These are phyloP conservation scores for Corythaeola cristata DNA, from an alignment of 2,113 vertebrate species.

Conservation along the genomic window DNA sequence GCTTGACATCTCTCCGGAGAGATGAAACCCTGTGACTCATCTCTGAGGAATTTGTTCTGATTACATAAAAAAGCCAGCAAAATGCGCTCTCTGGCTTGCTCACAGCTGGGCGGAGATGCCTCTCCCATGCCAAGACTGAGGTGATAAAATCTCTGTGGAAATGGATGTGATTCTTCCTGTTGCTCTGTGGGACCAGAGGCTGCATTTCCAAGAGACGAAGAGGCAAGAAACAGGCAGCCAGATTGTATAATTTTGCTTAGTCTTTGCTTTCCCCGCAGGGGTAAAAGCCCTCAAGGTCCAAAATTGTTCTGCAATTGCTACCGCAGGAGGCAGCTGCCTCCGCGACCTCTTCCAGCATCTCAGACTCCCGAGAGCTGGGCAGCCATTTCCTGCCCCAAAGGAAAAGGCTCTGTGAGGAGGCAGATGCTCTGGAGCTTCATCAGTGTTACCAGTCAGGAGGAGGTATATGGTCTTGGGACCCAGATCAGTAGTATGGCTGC, in stretches of 20 bases:
- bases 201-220: not conserved
- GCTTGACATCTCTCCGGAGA: constrained; percentile 62
- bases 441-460: not conserved
- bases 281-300: not conserved
- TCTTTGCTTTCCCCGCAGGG: not conserved
- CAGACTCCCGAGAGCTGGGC: not conserved
- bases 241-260: not conserved
- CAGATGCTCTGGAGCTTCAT: not conserved
- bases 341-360: not conserved
- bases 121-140: constrained; percentile 62
- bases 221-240: not conserved
- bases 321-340: not conserved
- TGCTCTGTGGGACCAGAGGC: not conserved
- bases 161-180: constrained; percentile 40
- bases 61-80: constrained; percentile 66
- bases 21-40: constrained; percentile 60
- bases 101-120: constrained; percentile 67
- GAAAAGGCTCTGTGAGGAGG: not conserved
- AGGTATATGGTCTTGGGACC: not conserved
- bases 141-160: constrained; percentile 64
- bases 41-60: constrained; percentile 68
- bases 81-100: constrained; percentile 37
- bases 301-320: not conserved
- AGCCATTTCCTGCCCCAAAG: not conserved
- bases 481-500: not conserved